These are phyloP conservation scores for Saccostrea glomerata DNA, from an alignment of 1,140 invertebrate species.

Conservation along the genomic window DNA sequence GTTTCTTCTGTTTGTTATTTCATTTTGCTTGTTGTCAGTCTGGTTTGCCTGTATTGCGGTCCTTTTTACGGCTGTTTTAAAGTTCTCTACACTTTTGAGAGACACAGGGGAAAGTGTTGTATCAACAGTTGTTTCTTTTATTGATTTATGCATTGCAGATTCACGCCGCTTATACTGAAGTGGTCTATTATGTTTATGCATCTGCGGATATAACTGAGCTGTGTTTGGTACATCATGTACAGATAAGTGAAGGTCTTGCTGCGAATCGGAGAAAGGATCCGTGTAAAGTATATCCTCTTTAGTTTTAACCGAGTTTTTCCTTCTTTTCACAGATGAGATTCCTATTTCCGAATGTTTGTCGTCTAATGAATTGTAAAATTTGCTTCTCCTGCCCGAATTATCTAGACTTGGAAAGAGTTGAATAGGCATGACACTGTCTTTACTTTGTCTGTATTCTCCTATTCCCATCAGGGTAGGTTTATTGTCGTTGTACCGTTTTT, in stretches of 20 bases:
- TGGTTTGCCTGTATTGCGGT: not conserved
- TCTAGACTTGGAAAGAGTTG: not conserved
- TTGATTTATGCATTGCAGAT: not conserved
- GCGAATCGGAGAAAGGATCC: not conserved
- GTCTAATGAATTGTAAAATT: not conserved
- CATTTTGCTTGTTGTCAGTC: not conserved
- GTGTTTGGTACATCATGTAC: not conserved
- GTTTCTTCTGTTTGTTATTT: not conserved
- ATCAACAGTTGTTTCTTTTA: not conserved
- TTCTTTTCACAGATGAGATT: not conserved
- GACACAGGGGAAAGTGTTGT: not conserved
- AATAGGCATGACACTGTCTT: constrained; percentile 5
- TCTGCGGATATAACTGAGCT: not conserved
- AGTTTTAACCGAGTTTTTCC: not conserved
- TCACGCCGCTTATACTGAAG: not conserved
- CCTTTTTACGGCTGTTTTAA: not conserved
- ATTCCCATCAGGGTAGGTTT: constrained; percentile 8
- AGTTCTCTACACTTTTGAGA: not conserved
- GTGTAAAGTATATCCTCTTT: not conserved
- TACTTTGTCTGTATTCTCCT: constrained; percentile 25
- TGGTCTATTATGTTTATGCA: not conserved
- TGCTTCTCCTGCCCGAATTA: not conserved
- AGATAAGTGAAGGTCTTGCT: constrained; percentile 17
- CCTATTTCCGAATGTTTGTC: not conserved
- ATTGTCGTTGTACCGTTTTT: not conserved